Evolutionary conservation across 1,140 invertebrate genomes (phyloP).

Genomic region (Artemia franciscana): DNA sequence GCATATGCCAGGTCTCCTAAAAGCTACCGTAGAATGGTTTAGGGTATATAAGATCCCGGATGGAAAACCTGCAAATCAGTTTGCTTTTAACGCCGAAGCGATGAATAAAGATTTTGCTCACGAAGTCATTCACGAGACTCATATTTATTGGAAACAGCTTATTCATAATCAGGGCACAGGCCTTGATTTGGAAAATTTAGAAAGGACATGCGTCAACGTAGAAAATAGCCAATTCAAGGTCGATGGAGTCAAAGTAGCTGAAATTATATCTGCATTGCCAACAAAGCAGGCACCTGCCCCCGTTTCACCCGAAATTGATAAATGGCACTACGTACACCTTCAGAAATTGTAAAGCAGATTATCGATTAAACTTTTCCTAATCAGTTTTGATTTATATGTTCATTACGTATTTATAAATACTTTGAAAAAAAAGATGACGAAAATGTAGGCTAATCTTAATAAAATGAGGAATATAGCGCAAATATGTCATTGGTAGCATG

Average conservation of each 20-base stretch:
- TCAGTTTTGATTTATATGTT: too few species aligned
- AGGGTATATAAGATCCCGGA: constrained; percentile 96
- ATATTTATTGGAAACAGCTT: constrained; percentile 38
- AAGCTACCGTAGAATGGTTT: constrained; percentile 95
- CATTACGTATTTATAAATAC: too few species aligned
- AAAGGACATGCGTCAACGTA: constrained; percentile 39
- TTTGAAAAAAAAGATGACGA: too few species aligned
- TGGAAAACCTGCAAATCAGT: constrained; percentile 88
- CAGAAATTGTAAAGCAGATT: neutral
- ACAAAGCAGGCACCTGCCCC: neutral
- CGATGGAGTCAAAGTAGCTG: constrained; percentile 31
- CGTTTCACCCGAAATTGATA: neutral
- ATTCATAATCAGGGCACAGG: constrained; percentile 25
- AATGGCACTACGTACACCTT: neutral
- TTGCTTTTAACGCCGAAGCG: constrained; percentile 89
- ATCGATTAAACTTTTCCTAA: too few species aligned
- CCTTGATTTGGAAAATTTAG: constrained; percentile 24
- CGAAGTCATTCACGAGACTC: constrained; percentile 59
- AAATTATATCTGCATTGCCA: constrained; percentile 12
- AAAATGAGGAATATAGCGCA: too few species aligned
- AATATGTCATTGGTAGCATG: too few species aligned
- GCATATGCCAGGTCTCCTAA: constrained; percentile 72
- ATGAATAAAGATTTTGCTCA: constrained; percentile 72
- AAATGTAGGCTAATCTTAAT: too few species aligned
- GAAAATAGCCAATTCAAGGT: constrained; percentile 35